A percentile compares a stretch with the other conserved stretches of the same genome.
Conservation (phyloP, 2,888 invertebrate genomes). For the Torymus auratus region DNA sequence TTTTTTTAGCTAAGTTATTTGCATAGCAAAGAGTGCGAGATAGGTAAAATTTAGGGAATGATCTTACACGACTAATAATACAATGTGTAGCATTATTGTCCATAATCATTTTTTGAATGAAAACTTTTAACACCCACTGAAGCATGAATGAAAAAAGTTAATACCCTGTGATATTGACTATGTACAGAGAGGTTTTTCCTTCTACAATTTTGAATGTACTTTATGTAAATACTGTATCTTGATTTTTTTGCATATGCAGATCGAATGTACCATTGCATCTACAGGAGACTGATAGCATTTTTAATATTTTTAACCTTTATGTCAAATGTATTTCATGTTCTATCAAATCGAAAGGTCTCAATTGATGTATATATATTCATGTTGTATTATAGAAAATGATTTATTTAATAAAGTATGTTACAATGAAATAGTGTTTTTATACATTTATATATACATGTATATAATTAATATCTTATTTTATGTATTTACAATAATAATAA, state of each 20-base stretch:
- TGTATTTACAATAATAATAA: constrained; percentile 24
- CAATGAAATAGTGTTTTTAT: constrained; percentile 40
- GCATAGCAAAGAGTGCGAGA: constrained; percentile 62
- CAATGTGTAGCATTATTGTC: background rate
- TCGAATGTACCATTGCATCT: constrained; percentile 36
- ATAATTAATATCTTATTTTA: constrained; percentile 41
- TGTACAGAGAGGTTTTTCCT: constrained; percentile 39
- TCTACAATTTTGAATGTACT: constrained; percentile 45
- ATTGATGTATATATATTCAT: constrained; percentile 44
- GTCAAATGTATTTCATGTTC: constrained; percentile 40
- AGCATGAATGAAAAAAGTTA: constrained; percentile 25
- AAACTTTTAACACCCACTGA: constrained; percentile 6
- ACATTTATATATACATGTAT: constrained; percentile 47
- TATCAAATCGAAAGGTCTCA: constrained; percentile 30
- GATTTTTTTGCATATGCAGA: constrained; percentile 31
- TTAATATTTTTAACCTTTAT: constrained; percentile 42
- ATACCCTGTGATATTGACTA: constrained; percentile 45
- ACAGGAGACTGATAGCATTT: constrained; percentile 48
- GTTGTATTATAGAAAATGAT: constrained; percentile 49
- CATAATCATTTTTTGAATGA: constrained; percentile 9
- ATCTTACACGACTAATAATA: constrained; percentile 10
- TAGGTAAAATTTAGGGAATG: constrained; percentile 30
- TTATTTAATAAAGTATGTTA: constrained; percentile 52
- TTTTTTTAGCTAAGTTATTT: constrained; percentile 71
- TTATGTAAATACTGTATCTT: constrained; percentile 53